Base-by-base conservation (phyloP, 1,140 invertebrate genomes). In the Trissolcus basalis region DNA sequence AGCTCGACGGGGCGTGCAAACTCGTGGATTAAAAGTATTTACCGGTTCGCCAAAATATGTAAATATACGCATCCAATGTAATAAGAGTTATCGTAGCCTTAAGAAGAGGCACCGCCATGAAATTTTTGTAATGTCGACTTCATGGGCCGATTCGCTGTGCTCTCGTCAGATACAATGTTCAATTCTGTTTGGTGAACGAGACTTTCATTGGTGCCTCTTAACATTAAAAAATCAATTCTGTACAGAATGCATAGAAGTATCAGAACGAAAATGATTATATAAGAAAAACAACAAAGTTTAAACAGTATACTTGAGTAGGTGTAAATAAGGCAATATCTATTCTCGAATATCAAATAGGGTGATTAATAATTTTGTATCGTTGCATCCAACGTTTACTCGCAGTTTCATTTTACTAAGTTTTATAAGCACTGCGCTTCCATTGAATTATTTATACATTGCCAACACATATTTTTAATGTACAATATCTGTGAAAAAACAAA, bases 11-110 rank as follows among this genome's bases (percentile, higher is more conserved):
- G 6, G 19, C 19, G 19, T 6, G 19, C 19, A 27, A 27, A 27
- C 19, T 27, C 19, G 19, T 27, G 19, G 19, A 27, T 27, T 27
- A 27, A 27, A 27, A 27, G 19, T 27, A 27, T 27, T 27, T 27
- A 27, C 14, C 68, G 68, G 84, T 80, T 80, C 81, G 82, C 81
- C 82, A 85, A 85, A 84, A 80, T 80, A 59, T 84, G 82, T 85
- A 83, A 63, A 86, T 83, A 85, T 69, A 81, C 78, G 75, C 71
- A 79, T 81, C 78, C 63, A 70, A 65, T 70, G 64, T 72, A 79
- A 78, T 78, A 72, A 50, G 48, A 54, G 61, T 19, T 69, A 78
- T 55, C 41, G 12, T 73, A 78, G 70, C 67, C 54, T 76, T 64
- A 60, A 76, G 67, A 12, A 13, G 67, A 60, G 50, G 50, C 48